Evolutionary conservation across 2,113 vertebrate species (phyloP), one percentile per base, ranked within the genome.

Genomic region (Fukomys damarensis): DNA sequence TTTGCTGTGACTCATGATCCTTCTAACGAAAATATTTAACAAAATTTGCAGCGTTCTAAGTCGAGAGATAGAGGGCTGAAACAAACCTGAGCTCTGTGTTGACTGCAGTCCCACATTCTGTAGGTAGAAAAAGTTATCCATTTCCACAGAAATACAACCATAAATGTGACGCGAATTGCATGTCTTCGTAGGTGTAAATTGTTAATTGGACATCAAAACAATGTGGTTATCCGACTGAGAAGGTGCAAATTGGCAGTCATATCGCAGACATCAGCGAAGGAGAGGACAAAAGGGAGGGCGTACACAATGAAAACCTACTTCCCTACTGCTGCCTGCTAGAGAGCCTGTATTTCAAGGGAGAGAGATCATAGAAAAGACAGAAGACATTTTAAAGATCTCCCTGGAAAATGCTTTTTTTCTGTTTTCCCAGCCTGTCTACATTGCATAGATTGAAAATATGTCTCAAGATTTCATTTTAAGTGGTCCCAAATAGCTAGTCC

Each of bases 21-120:
- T 86, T 97, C 97, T 97, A 88, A 97, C 85, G 91, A 96, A 97
- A 95, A 91, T 95, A 94, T 97, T 98, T 97, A 97, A 96, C 46
- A 94, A 97, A 96, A 97, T 97, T 94, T 96, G 43, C 92, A 95
- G 46, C 79, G 28, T 97, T 98, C 88, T 94, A 97, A 96, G 96
- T 96, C 95, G 96, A 96, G 96, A 96, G 58, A 41, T 85, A 92
- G 93, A 88, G 54, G 56, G 41, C 74, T 91, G 96, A 95, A 97
- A 97, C 28, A 88, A 95, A 93, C 28, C 24, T 2, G 89, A 87
- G 3, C 72, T 82, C 32, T 91, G 38, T 59, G 87, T 97, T 86
- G 70, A 96, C 54, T 95, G 70, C 43, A 93, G 41, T 58, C 96
- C 6, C 22, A 24, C 96, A 68, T 63, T 63, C 16, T 94, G 38